Evolutionary conservation across 2,113 vertebrate species (phyloP), one percentile per base, ranked within the genome.

Genomic region (Lepus europaeus): DNA sequence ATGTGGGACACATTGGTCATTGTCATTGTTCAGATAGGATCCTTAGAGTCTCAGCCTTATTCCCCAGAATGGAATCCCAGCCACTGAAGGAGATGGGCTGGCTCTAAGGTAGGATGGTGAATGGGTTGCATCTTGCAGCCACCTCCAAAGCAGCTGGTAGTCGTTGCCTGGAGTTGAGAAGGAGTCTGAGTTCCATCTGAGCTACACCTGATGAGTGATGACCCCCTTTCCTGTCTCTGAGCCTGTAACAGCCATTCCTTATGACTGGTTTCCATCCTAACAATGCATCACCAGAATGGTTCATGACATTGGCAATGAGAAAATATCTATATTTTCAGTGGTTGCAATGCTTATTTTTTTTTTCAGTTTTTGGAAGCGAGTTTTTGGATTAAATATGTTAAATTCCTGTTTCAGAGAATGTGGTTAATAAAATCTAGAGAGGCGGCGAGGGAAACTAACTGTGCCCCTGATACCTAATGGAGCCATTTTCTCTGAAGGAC

Each of bases 341-440:
- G 16, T 56, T 56, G 10, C 53, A 56, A 56, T 56, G 10, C 16
- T 56, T n/a, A n/a, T 56, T 7, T 56, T 9, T 56, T 36, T 88
- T 78, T 68, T 49, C 27, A 63, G 39, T 83, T 90, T 83, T 66
- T 73, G 36, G 74, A 95, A 94, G 63, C 14, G 85, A 6, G 4
- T 25, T 91, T 95, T 84, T 66, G 61, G 91, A 86, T 31, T 45
- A 49, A 82, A 78, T 68, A 59, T 33, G 16, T 49, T 92, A 27
- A 68, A 16, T n/a, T 88, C 68, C 17, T 96, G 39, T 45, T 72
- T 84, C n/a, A 53, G n/a, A 86, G 56, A 86, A 45, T 45, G 74
- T 79, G 29, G 25, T n/a, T 85, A 91, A 56, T 68, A n/a, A 68
- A 23, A 80, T 22, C 6, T 23, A 83, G 56, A 91, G 3, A 80